Base-by-base conservation (phyloP, 2,797 vertebrate genomes). In the Rhynchotus rufescens region DNA sequence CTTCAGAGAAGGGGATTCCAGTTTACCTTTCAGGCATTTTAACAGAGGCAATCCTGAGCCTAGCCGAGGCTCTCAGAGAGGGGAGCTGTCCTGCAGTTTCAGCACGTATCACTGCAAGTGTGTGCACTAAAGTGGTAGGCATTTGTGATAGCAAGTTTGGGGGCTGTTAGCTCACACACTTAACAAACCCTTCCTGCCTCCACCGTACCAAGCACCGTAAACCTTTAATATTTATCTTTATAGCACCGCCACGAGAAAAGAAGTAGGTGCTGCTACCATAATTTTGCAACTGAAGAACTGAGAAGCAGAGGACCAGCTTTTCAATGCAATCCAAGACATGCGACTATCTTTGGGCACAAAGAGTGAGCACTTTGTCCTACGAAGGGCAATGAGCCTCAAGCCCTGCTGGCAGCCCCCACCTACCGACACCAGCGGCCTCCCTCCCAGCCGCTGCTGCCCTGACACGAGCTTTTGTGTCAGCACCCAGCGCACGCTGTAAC, bases 1-100 rank as follows among this genome's bases (percentile, higher is more conserved):
- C 5, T 28, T 64, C 57, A 74, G 71, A 12, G 38, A 76, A 85
- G n/a, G 17, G 20, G 12, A 61, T 44, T 61, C 19, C 49, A 78
- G 21, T 64, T 88, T 69, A 72, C 36, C 54, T 88, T 82, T 72
- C 4, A 1, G 61, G 28, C 15, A n/a, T n/a, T 36, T 59, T 28
- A 6, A 5, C 4, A 32, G 52, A 89, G 30, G 65, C 26, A 21
- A 59, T 0, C 5, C 12, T 0, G 1, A 40, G 79, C 6, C 8
- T 22, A 1, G 0, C 22, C 0, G 0, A 81, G 40, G 60, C 45
- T 45, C 78, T 68, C 86, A 62, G 66, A 11, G 3, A 25, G 69
- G 57, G 95, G 95, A 97, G 97, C 96, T 97, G 96, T 97, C 96
- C 97, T 87, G 86, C 51, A 32, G 68, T 96, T 98, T 97, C 97